Base-by-base conservation (phyloP, 2,113 vertebrate species). In the Brachionichthys hirsutus region DNA sequence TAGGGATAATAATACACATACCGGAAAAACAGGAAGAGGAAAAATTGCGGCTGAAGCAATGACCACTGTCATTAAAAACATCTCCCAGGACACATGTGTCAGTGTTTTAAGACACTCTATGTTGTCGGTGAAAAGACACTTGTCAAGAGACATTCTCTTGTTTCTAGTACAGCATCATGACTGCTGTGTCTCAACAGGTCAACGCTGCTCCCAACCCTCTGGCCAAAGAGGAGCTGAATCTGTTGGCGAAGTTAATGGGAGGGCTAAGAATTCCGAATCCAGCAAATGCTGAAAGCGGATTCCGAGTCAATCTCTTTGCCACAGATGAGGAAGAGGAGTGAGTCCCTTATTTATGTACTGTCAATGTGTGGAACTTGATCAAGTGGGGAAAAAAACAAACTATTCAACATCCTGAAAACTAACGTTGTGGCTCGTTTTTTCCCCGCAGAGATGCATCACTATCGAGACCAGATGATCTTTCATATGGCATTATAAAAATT, bases 321-420 rank as follows among this genome's bases (percentile, higher is more conserved):
- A 98, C 93, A 0, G 96, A 99, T 0, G 94, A 98, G 82, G 97
- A 99, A 58, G 97, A 99, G 67, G 95, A 98, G 97, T 99, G 87
- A 6, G 95, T 81, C 24, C 19, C 3, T 6, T 56, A 67, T 57
- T 9, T 51, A 15, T 34, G n/a, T 44, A 6, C 14, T 30, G 35
- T 64, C n/a, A 13, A 6, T 51, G 9, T 40, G 7, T 30, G 8
- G 24, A 30, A 30, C 24, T 30, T 30, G 24, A 30, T 4, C 11
- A 12, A 22, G 1, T 7, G 9, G 6, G 0, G 34, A 35, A 5
- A 14, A 45, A 49, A 14, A 1, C 1, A 6, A 11, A 22, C 14
- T 12, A 9, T 59, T 43, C 16, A n/a, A 13, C 2, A n/a, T n/a
- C 2, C 45, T 51, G n/a, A 14, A 16, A 35, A 13, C 12, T 56